phyloP scores from a whole-genome alignment of 1,140 invertebrate genomes.

The Adoxophyes honmai region DNA sequence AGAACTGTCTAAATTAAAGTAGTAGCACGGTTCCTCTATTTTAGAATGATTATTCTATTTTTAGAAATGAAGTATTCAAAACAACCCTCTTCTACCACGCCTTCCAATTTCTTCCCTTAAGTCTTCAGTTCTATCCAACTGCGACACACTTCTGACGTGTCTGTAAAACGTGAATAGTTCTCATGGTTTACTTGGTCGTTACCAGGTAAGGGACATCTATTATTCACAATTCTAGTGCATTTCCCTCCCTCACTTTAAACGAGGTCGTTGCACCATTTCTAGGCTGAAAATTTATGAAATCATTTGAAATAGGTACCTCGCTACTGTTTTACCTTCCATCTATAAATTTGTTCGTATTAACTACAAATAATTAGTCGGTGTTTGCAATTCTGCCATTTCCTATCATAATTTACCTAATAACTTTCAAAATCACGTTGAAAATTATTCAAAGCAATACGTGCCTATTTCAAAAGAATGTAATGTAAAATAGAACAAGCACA shows the following conservation, averaged over 20 bases:
- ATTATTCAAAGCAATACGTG: no score
- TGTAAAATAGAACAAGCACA: no score
- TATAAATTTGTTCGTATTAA: no score
- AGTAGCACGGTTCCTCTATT: not conserved
- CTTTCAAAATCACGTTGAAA: no score
- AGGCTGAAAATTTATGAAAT: not conserved
- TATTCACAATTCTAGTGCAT: slow-evolving; percentile 43
- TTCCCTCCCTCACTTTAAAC: slow-evolving; percentile 22
- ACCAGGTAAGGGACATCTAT: slow-evolving; percentile 51
- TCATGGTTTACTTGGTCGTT: slow-evolving; percentile 31
- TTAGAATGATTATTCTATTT: not conserved
- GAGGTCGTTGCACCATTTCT: slow-evolving; percentile 30
- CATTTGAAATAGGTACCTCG: no score
- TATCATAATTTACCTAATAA: no score
- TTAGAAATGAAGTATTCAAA: slow-evolving; percentile 11
- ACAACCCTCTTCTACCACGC: not conserved
- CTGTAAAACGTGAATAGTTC: slow-evolving; percentile 18
- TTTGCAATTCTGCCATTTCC: no score
- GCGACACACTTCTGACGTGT: slow-evolving; percentile 30
- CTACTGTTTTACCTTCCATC: not conserved
- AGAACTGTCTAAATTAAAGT: no score
- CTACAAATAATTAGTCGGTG: no score
- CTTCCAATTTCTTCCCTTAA: not conserved
- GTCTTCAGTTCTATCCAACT: slow-evolving; percentile 21
- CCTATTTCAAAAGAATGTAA: no score